Evolutionary conservation across 2,797 vertebrate genomes (phyloP), one percentile per base, ranked within the genome.

Genomic region (Danionella dracula): DNA sequence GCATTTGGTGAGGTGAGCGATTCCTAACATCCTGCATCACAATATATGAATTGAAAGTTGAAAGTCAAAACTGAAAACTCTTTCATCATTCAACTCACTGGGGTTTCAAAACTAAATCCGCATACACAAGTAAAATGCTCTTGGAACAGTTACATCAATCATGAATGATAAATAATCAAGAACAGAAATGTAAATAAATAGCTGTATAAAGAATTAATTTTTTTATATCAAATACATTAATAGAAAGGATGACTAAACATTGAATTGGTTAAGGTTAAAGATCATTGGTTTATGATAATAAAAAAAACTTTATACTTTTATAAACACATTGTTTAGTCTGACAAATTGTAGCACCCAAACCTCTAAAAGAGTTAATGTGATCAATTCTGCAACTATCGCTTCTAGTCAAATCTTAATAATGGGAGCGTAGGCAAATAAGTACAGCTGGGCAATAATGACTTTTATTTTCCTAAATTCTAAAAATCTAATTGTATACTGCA

Each of bases 361-460:
- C 27, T 53, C 31, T 50, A 19, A 50, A 29, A 62, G 7, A 27
- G 60, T 42, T 23, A n/a, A n/a, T n/a, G n/a, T n/a, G n/a, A 53
- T 53, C 9, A 20, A 34, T 53, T 64, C 48, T 41, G 60, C 21
- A 64, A 53, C 51, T 37, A 34, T 42, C 31, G 60, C 48, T 63
- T 63, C n/a, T 27, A 63, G 37, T 63, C 38, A 64, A 37, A 64
- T 44, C 46, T 41, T 63, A 51, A 63, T 41, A 35, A 23, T 17
- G 15, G 60, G 27, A 27, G 27, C 21, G 48, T 44, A 42, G 32
- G 60, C 48, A 53, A 51, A 53, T 53, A 53, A 53, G 32, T 64
- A 51, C 60, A 32, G 50, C 9, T 51, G 23, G 60, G 48, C 37
- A 63, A 32, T 13, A 35, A 63, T 51, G 37, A 51, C 46, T 50